Evolutionary conservation across 2,113 vertebrate genomes (phyloP), one percentile per base, ranked within the genome.

Genomic region (Gallinago paraguaiae): DNA sequence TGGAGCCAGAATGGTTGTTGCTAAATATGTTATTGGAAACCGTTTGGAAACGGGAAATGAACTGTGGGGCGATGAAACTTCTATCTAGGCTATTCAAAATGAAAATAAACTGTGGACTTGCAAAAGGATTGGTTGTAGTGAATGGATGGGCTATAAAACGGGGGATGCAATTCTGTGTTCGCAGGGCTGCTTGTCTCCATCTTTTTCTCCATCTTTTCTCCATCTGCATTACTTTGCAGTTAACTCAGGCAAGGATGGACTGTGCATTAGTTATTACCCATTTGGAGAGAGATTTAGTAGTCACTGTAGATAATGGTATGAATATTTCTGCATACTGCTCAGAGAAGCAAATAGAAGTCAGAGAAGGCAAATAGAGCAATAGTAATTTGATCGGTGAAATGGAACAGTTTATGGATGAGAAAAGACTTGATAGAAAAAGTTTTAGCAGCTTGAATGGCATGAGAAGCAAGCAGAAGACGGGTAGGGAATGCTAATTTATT

Each of bases 201-300:
- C 64, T 94, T 43, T 94, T 92, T 90, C 31, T 90, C 41, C 27
- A n/a, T 83, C 64, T 94, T 94, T 92, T 90, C 31, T 88, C 41
- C 31, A n/a, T 83, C 64, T 94, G 56, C 23, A 13, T 71, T 76
- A 39, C 37, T 51, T 14, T 88, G 51, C 48, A 56, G 76, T 64
- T 75, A 74, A 61, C 41, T 94, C 25, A 15, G 80, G 63, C 71
- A 86, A 54, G 88, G 51, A 60, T 46, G 80, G 72, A 51, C 46
- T 78, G 63, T 74, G 46, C 43, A 6, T 86, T 88, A 78, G 41
- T 70, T 92, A 74, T 59, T 77, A 70, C 33, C 28, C 43, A 16
- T 88, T 92, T 93, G 83, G 72, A 71, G 74, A 67, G 63, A 93
- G 69, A 88, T 84, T 91, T 78, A 89, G 35, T 54, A 93, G 64